Evolutionary conservation across 2,113 vertebrate genomes (phyloP).

Genomic region (Formicarius rufipectus): DNA sequence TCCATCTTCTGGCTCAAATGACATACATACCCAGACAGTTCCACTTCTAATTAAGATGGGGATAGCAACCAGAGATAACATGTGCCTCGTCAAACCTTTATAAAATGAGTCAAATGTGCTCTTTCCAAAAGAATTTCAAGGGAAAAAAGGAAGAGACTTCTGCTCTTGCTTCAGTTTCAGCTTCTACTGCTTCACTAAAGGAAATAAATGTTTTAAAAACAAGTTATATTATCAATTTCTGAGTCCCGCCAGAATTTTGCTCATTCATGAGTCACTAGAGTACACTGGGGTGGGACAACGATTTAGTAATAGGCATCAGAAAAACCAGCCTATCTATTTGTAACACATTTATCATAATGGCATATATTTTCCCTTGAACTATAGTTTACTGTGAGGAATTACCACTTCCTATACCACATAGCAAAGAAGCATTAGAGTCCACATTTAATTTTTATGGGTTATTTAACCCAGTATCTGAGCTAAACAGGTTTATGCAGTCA

Average conservation of each 20-base stretch:
- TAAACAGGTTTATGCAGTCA: conserved; percentile 4
- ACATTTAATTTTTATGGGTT: neutral
- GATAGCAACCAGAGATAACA: neutral
- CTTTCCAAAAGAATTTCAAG: neutral
- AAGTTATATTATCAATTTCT: neutral
- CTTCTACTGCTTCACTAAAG: neutral
- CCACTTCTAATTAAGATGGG: neutral
- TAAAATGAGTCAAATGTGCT: neutral
- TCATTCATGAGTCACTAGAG: neutral
- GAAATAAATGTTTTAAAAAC: neutral
- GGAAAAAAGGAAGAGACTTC: neutral
- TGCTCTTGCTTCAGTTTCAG: neutral
- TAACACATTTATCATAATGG: neutral
- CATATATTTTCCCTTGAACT: conserved; percentile 1
- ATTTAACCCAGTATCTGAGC: neutral
- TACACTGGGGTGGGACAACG: neutral
- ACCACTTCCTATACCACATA: neutral
- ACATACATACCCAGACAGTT: neutral
- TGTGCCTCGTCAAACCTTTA: neutral
- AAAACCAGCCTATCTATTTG: neutral
- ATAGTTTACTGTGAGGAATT: neutral
- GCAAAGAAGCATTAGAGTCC: neutral
- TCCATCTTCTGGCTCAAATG: neutral
- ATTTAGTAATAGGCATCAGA: neutral
- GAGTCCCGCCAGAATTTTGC: neutral